Evolutionary conservation across 1,140 invertebrate genomes (phyloP).

Genomic region (Dreissena polymorpha): DNA sequence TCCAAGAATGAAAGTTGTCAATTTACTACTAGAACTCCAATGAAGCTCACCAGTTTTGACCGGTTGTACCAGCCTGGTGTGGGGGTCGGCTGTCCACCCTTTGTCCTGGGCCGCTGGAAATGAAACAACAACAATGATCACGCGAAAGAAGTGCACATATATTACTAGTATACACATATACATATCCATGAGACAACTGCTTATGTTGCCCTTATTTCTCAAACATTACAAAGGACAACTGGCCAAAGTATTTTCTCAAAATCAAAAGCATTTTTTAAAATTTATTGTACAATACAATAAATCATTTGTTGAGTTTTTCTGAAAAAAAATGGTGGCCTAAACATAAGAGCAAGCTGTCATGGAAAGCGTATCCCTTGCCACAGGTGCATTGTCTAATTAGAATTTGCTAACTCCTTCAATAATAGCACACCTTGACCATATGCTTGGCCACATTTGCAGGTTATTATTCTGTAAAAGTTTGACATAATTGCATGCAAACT

Average conservation of each 20-base stretch:
- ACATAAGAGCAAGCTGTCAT: too few species aligned
- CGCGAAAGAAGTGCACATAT: neutral
- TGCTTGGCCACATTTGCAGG: too few species aligned
- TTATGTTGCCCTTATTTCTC: neutral
- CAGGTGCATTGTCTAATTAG: too few species aligned
- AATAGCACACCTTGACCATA: too few species aligned
- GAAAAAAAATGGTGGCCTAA: too few species aligned
- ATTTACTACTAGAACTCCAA: neutral
- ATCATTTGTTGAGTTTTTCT: too few species aligned
- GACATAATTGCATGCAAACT: too few species aligned
- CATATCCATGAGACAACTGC: neutral
- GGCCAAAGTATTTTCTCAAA: neutral
- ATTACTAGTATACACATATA: neutral
- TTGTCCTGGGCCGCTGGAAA: conserved; percentile 81
- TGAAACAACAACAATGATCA: conserved; percentile 13
- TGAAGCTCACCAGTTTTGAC: conserved; percentile 72
- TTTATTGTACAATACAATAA: neutral
- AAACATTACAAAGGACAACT: neutral
- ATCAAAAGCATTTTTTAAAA: neutral
- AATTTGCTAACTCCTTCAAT: too few species aligned
- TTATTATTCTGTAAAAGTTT: too few species aligned
- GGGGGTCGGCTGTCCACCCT: conserved; percentile 82
- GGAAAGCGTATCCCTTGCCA: too few species aligned
- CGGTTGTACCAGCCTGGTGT: conserved; percentile 83
- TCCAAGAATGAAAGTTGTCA: neutral